phyloP scores from a whole-genome alignment of 2,113 vertebrate genomes.

The Cephalophus harveyi region DNA sequence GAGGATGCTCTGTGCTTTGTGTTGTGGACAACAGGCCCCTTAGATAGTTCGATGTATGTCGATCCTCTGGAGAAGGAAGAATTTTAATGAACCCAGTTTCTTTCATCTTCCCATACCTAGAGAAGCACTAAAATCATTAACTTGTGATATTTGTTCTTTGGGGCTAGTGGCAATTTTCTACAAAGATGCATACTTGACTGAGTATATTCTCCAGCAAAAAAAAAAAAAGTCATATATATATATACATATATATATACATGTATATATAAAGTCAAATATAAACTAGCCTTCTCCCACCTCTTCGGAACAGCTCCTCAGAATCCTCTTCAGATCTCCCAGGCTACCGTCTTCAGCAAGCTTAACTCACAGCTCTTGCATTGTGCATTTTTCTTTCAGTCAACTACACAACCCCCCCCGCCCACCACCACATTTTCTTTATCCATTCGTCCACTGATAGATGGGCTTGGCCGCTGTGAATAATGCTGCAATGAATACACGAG shows the following conservation, averaged over 20 bases:
- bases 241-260: too few relatives aligned
- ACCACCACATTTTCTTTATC: not conserved
- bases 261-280: not conserved
- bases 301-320: not conserved
- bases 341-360: not conserved
- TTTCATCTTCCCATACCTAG: not conserved
- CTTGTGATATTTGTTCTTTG: not conserved
- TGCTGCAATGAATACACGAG: not conserved
- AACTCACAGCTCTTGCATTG: not conserved
- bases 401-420: not conserved
- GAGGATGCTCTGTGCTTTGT: not conserved
- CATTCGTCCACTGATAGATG: not conserved
- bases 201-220: not conserved
- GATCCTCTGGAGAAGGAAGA: too few relatives aligned
- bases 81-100: not conserved
- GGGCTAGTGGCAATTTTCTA: not conserved
- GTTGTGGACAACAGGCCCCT: not conserved
- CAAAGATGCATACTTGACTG: not conserved
- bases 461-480: not conserved
- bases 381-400: not conserved
- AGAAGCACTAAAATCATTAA: not conserved
- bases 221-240: not conserved
- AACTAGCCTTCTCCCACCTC: not conserved
- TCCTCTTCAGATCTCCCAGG: not conserved
- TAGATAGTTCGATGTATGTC: not conserved